These are phyloP conservation scores for Melipona bicolor DNA, from an alignment of 2,888 invertebrate genomes.

Conservation along the genomic window DNA sequence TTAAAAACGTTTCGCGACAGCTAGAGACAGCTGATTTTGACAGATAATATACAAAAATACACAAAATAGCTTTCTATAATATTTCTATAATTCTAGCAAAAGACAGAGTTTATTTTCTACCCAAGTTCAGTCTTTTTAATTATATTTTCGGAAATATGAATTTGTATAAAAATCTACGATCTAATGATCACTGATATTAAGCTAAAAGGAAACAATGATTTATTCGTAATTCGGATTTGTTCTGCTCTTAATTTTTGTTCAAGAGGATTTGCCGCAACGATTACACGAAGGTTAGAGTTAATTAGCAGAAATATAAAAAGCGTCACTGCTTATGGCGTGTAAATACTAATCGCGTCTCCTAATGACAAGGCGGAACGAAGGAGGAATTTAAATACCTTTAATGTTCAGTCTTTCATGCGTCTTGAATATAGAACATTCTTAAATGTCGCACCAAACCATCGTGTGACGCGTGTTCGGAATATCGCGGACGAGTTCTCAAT, in stretches of 20 bases:
- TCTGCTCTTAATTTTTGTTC: neutral
- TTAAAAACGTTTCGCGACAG: too few species aligned
- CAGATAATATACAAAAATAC: too few species aligned
- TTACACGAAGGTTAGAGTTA: slow-evolving; percentile 33
- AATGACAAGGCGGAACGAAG: slow-evolving; percentile 36
- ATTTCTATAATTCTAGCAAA: too few species aligned
- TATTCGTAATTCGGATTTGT: neutral
- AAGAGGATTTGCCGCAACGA: slow-evolving; percentile 11
- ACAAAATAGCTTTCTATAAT: too few species aligned
- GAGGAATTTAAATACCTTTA: slow-evolving; percentile 38
- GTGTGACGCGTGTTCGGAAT: slow-evolving; percentile 24
- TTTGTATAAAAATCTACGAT: too few species aligned
- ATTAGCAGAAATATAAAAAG: slow-evolving; percentile 37
- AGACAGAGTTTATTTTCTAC: too few species aligned
- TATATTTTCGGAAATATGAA: too few species aligned
- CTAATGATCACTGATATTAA: neutral
- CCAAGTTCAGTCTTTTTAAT: too few species aligned
- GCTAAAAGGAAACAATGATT: neutral
- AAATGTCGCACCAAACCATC: slow-evolving; percentile 15
- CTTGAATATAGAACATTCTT: slow-evolving; percentile 25
- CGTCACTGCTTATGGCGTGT: slow-evolving; percentile 31
- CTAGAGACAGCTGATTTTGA: too few species aligned
- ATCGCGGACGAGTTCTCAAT: neutral
- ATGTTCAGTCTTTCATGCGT: slow-evolving; percentile 29
- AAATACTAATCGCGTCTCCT: slow-evolving; percentile 45